Conservation (phyloP, 2,113 vertebrate genomes). For the Dunckerocampus dactyliophorus region DNA sequence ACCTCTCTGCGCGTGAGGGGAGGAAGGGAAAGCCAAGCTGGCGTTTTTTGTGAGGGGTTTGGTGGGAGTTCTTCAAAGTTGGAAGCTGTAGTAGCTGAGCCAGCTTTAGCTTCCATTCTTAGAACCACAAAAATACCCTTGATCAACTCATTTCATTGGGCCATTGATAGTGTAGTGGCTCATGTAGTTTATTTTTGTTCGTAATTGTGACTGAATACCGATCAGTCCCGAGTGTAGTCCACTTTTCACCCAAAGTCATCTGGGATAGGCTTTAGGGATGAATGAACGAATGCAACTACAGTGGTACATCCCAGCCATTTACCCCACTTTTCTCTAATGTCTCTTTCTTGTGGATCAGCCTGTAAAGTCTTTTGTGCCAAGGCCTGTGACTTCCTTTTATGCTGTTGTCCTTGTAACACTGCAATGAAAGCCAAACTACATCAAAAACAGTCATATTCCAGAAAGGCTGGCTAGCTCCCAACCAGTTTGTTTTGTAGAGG, state of each 20-base stretch:
- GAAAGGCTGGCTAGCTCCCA: background rate
- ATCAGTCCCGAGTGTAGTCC: background rate
- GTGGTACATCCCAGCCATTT: background rate
- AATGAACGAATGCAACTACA: no score
- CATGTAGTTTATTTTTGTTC: background rate
- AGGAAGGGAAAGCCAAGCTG: conserved; percentile 48
- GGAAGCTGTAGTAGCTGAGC: conserved; percentile 46
- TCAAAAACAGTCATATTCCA: conserved; percentile 17
- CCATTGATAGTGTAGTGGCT: background rate
- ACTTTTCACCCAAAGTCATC: no score
- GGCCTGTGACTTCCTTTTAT: conserved; percentile 23
- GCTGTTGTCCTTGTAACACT: conserved; percentile 23
- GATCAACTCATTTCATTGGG: background rate
- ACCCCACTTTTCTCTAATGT: conserved; percentile 4
- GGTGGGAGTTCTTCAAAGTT: conserved; percentile 11
- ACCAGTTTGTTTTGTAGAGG: background rate
- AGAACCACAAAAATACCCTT: no score
- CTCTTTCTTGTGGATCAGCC: conserved; percentile 14
- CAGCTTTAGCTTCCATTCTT: conserved; percentile 18
- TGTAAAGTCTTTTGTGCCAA: conserved; percentile 7
- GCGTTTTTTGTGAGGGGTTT: conserved; percentile 28
- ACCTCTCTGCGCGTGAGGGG: conserved; percentile 66
- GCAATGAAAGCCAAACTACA: conserved; percentile 6
- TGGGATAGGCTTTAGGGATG: no score
- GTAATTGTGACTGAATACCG: background rate